Base-by-base conservation (phyloP, 2,113 vertebrate genomes). In the Morone chrysops region DNA sequence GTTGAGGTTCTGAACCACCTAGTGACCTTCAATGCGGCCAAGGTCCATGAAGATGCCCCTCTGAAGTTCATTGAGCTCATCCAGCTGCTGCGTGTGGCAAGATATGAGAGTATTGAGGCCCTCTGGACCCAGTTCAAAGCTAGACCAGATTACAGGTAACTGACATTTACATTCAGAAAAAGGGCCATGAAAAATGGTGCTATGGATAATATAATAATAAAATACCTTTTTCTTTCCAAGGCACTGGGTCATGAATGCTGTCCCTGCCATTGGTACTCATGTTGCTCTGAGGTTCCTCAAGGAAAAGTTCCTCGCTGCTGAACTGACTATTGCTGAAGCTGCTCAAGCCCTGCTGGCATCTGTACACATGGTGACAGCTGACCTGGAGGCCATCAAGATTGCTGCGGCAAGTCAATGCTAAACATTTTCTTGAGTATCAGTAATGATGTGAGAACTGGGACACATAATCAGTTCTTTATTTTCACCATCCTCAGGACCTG, bases 1-100 rank as follows among this genome's bases (percentile, higher is more conserved):
- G 40, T 80, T 0, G 95, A 96, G 87, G 86, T 93, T 1, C 77
- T 97, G 70, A 92, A 95, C 4, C 94, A 96, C 78, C 85, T 97
- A 85, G 94, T 95, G 50, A 75, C 84, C 71, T 91, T 89, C 69
- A 96, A 96, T 70, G 67, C 92, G 8, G 93, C 83, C 14, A 85
- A 87, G 62, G 94, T 96, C 79, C 95, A 96, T 0, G 89, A 93
- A 4, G 95, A 97, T n/a, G 93, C 95, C 70, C 95, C 96, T 0
- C 86, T 95, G 63, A 96, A 95, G 75, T 96, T 95, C 82, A 41
- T 96, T 70, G 90, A 96, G 81, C 92, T 98, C 0, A 63, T 94
- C 22, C 96, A 97, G 85, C 90, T 97, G 11, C 79, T 96, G 77
- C 95, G 94, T 77, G n/a, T 70, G 18, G 68, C 89, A n/a, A 90